These are phyloP conservation scores for Grallaria varia DNA, from an alignment of 2,113 vertebrate genomes.

Conservation along the genomic window DNA sequence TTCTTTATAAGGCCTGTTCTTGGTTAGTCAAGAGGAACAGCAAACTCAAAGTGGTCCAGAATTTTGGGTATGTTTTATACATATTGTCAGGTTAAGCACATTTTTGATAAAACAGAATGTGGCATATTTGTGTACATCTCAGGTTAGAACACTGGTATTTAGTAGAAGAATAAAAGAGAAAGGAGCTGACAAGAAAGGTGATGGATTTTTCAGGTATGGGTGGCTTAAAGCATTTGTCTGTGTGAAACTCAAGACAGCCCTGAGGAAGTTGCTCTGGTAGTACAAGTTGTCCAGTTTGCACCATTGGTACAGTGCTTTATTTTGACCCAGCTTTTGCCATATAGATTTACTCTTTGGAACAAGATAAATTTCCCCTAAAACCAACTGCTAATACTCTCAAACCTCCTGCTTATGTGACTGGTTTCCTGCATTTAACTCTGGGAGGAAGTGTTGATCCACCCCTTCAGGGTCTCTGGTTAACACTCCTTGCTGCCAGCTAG, in stretches of 20 bases:
- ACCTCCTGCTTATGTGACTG: slow-evolving; percentile 39
- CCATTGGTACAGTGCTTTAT: background rate
- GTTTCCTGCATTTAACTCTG: slow-evolving; percentile 42
- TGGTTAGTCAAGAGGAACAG: background rate
- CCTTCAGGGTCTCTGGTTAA: slow-evolving; percentile 20
- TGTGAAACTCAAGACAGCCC: background rate
- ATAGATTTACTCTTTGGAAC: slow-evolving; percentile 8
- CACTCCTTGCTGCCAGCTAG: background rate
- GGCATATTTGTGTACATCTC: background rate
- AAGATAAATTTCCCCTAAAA: slow-evolving; percentile 29
- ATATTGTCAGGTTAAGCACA: background rate
- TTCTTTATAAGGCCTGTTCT: background rate
- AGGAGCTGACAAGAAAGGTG: background rate
- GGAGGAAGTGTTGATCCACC: slow-evolving; percentile 4
- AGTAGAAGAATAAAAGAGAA: background rate
- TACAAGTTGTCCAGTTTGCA: background rate
- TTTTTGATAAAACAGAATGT: background rate
- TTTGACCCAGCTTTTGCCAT: background rate
- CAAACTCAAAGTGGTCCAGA: background rate
- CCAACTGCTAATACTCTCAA: slow-evolving; percentile 27
- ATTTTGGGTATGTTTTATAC: background rate
- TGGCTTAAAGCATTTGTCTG: background rate
- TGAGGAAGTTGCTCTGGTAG: background rate
- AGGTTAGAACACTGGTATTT: background rate
- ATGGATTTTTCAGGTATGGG: background rate